Percentiles rank a stretch among this genome's conserved stretches.
Evolutionary conservation across 1,140 invertebrate species (phyloP).

Genomic region (Psix sp.): DNA sequence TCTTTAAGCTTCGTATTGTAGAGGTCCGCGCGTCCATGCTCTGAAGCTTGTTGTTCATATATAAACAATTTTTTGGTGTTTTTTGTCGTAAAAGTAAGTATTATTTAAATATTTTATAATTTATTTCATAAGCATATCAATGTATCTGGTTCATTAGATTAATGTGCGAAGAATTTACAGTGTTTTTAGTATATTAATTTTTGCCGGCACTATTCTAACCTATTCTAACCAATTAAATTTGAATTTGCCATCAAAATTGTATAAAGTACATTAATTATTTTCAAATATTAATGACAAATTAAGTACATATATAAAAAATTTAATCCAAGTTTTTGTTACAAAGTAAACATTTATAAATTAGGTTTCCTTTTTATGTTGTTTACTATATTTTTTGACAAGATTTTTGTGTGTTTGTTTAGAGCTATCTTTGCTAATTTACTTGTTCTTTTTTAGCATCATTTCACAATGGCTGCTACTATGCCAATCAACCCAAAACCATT

Average conservation of each 20-base stretch:
- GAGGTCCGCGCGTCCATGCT: slow-evolving; percentile 18
- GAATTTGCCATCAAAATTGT: too few species aligned
- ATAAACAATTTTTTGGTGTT: slow-evolving; percentile 24
- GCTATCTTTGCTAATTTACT: not conserved
- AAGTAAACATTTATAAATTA: too few species aligned
- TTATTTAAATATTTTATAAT: not conserved
- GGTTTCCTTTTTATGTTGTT: too few species aligned
- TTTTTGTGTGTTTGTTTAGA: too few species aligned
- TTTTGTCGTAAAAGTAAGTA: slow-evolving; percentile 22
- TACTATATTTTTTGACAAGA: too few species aligned
- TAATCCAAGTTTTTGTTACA: too few species aligned
- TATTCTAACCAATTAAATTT: too few species aligned
- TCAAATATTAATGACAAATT: not conserved
- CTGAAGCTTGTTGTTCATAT: not conserved
- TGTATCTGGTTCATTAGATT: not conserved
- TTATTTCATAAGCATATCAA: not conserved
- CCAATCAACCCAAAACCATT: slow-evolving; percentile 99
- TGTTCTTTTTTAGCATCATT: slow-evolving; percentile 20
- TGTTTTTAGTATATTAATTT: not conserved
- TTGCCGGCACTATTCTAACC: slow-evolving; percentile 21
- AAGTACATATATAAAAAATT: too few species aligned
- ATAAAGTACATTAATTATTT: not conserved
- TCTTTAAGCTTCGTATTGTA: not conserved
- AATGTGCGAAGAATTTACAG: not conserved
- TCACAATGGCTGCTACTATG: slow-evolving; percentile 86